Base-by-base conservation (phyloP, 2,797 vertebrate genomes). In the Clarias platycephalus region DNA sequence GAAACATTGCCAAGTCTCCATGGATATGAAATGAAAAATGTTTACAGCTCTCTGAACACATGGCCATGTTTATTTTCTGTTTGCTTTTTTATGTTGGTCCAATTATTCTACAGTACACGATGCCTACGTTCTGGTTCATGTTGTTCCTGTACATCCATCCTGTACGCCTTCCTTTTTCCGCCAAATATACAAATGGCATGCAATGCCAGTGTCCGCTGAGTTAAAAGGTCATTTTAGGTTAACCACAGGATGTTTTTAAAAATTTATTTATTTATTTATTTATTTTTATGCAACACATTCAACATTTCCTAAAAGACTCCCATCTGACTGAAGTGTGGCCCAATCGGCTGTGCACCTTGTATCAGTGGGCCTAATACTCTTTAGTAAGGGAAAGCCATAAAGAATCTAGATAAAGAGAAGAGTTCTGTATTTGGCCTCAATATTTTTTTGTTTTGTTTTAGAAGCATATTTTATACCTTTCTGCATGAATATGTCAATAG, bases 251-350 rank as follows among this genome's bases (percentile, higher is more conserved):
- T 81, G 80, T 82, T 91, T 94, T n/a, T n/a, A n/a, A n/a, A n/a
- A n/a, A 92, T 92, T 91, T 94, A 92, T 92, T 66, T 68, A 8
- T 37, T 34, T 24, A 10, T 15, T 28, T 85, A 79, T 81, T 79
- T 91, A 94, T 93, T 92, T 89, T 95, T 95, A 90, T 90, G 89
- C 93, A 93, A 91, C 92, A 93, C 93, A 87, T 92, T 91, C 94
- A 92, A 70, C 68, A 12, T 89, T 64, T 44, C 55, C 40, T 4
- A 49, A 81, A 81, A 89, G 31, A 37, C 87, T 90, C 87, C 90
- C n/a, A 53, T 83, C 82, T 84, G 75, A 85, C 37, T 85, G 86
- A 90, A 90, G 86, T 15, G 78, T 82, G 89, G 89, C 85, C 89
- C 91, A 83, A 87, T 90, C 60, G 89, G 91, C 76, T 81, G 44